Evolutionary conservation across 2,113 vertebrate genomes (phyloP), one percentile per base, ranked within the genome.

Genomic region (Platichthys flesus): DNA sequence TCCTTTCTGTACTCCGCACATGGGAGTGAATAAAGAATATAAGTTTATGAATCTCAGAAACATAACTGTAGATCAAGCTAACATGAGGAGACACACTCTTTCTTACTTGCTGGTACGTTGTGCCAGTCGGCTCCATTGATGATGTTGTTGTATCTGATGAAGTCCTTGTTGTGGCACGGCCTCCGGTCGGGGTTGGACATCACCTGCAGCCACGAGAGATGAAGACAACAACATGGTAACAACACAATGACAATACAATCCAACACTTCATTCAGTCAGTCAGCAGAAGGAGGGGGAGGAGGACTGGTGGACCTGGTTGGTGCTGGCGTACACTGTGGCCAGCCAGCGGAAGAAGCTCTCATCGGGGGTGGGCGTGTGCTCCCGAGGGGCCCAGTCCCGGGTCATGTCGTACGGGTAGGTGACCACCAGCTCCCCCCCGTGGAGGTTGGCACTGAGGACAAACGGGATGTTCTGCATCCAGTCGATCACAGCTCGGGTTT

Each of bases 391-490:
- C 96, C 96, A 0, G 85, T 94, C 91, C 14, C 76, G 78, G 15
- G 92, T 93, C 93, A 94, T 94, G 89, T 94, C 94, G 2, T 80
- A 94, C 0, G 93, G 94, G 82, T 96, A 98, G 3, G 96, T 97
- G 60, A 98, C 96, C 24, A 98, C 91, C 78, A 96, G 93, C 87
- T 99, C 97, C 0, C 97, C 97, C 0, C 97, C 97, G 0, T 98
- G 97, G 60, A 99, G 89, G 87, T 97, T 99, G 13, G 97, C 97
- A 4, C 97, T 94, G 35, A 99, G 93, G 2, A 98, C 97, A 0
- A 99, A 99, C 0, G 97, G 97, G 87, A 95, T 95, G 86, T 95
- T 94, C 73, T 97, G 96, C 96, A 98, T 97, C 97, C 97, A 99
- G 0, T 88, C 85, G 66, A 98, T 95, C 74, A 98, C 91, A 0